A percentile compares a stretch with the other conserved stretches of the same genome.
These are phyloP conservation scores for Oedothorax gibbosus DNA, from an alignment of 1,140 invertebrate species.

Conservation along the genomic window DNA sequence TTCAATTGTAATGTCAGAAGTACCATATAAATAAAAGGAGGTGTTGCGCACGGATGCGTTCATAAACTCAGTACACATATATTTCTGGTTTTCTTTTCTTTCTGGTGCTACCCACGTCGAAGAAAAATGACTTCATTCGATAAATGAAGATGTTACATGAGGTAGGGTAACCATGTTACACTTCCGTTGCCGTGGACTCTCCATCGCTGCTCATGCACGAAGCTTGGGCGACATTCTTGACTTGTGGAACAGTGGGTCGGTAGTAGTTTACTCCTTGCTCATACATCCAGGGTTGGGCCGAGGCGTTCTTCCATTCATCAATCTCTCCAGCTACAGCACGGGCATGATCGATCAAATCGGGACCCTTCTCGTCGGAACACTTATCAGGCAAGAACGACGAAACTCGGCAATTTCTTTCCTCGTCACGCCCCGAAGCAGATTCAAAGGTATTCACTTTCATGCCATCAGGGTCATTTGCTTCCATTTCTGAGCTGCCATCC, in stretches of 20 bases:
- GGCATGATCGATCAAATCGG: slow-evolving; percentile 58
- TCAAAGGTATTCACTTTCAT: slow-evolving; percentile 41
- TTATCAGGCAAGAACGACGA: slow-evolving; percentile 54
- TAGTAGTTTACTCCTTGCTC: slow-evolving; percentile 40
- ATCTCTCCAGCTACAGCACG: slow-evolving; percentile 52
- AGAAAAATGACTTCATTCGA: neutral
- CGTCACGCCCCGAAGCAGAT: slow-evolving; percentile 23
- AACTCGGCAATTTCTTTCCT: slow-evolving; percentile 39
- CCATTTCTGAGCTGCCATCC: slow-evolving; percentile 62
- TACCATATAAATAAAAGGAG: slow-evolving; percentile 47
- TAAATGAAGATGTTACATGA: slow-evolving; percentile 24
- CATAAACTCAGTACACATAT: neutral
- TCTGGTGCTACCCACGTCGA: no score
- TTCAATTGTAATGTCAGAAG: slow-evolving; percentile 40
- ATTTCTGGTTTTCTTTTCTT: no score
- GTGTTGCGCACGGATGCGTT: slow-evolving; percentile 2
- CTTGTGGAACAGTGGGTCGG: slow-evolving; percentile 26
- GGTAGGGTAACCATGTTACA: slow-evolving; percentile 52
- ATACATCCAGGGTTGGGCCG: slow-evolving; percentile 50
- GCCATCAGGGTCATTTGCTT: slow-evolving; percentile 43
- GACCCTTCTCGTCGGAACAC: slow-evolving; percentile 51
- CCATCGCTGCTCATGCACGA: slow-evolving; percentile 53
- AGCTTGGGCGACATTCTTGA: slow-evolving; percentile 46
- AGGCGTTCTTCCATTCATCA: slow-evolving; percentile 55
- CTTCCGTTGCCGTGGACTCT: slow-evolving; percentile 53